phyloP scores from a whole-genome alignment of 2,113 vertebrate species.

The Rhinogobius similis region DNA sequence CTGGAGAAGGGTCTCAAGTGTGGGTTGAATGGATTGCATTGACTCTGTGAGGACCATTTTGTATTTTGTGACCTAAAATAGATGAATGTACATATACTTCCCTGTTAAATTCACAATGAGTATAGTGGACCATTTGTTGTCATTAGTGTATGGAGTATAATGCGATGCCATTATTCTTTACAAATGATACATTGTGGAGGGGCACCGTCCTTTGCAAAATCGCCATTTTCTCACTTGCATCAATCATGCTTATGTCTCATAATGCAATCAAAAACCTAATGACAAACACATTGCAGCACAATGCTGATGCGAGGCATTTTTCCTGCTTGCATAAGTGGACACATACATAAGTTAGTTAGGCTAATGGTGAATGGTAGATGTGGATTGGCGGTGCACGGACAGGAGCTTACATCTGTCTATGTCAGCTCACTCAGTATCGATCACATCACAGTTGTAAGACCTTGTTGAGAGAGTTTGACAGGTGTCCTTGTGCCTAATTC shows the following conservation, averaged over 20 bases:
- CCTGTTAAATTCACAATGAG: neutral
- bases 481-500: conserved; percentile 69
- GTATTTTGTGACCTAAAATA: neutral
- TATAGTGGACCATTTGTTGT: neutral
- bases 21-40: neutral
- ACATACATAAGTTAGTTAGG: conserved; percentile 66
- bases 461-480: conserved; percentile 62
- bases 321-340: conserved; percentile 67
- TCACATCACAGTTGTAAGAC: conserved; percentile 47
- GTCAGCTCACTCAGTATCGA: conserved; percentile 59
- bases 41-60: too few species aligned
- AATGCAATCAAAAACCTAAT: conserved; percentile 76
- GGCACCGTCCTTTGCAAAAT: conserved; percentile 47
- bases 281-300: conserved; percentile 58
- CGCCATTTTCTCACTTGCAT: conserved; percentile 57
- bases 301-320: conserved; percentile 70
- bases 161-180: conserved; percentile 39
- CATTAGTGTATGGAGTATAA: neutral
- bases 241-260: conserved; percentile 75
- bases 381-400: conserved; percentile 5
- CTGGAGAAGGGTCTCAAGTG: neutral
- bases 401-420: conserved; percentile 3
- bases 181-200: conserved; percentile 37
- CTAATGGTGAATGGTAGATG: conserved; percentile 49
- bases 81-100: neutral